Percentiles rank a stretch among this genome's conserved stretches.
Conservation (phyloP, 1,140 invertebrate genomes). For the Heliconius hewitsoni region DNA sequence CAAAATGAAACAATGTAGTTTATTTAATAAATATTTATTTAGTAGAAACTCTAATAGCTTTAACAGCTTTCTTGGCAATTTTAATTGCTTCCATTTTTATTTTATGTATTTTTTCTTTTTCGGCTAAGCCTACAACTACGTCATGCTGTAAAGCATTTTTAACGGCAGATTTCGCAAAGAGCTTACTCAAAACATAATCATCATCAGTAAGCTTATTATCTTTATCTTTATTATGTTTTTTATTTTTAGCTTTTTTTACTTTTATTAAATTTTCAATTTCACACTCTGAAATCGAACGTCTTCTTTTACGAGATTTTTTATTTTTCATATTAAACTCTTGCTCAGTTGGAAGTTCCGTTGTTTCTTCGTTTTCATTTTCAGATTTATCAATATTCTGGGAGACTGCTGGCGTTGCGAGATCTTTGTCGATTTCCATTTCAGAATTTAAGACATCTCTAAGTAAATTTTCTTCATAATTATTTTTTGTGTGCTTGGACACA, state of each 20-base stretch:
- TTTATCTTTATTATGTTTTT: constrained; percentile 57
- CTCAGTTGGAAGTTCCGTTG: not conserved
- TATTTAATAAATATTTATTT: constrained; percentile 49
- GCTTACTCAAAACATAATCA: constrained; percentile 82
- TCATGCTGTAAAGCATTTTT: constrained; percentile 83
- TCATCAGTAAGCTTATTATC: constrained; percentile 72
- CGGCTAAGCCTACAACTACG: constrained; percentile 79
- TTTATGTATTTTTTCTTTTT: constrained; percentile 74
- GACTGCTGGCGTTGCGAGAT: not conserved
- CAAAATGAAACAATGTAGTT: not conserved
- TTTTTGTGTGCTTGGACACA: constrained; percentile 73
- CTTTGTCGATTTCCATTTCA: constrained; percentile 31
- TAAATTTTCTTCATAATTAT: constrained; percentile 74
- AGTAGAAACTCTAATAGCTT: constrained; percentile 80
- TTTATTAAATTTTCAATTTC: constrained; percentile 65
- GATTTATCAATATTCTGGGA: not conserved
- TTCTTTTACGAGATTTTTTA: constrained; percentile 53
- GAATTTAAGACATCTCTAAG: constrained; percentile 71
- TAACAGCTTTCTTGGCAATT: constrained; percentile 78
- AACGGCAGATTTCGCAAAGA: constrained; percentile 82
- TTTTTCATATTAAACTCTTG: not conserved
- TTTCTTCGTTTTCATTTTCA: not conserved
- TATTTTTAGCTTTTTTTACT: constrained; percentile 68
- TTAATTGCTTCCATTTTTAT: constrained; percentile 80
- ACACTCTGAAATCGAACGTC: constrained; percentile 47